Conservation (phyloP, 2,797 vertebrate genomes). For the Loris lydekkerianus region DNA sequence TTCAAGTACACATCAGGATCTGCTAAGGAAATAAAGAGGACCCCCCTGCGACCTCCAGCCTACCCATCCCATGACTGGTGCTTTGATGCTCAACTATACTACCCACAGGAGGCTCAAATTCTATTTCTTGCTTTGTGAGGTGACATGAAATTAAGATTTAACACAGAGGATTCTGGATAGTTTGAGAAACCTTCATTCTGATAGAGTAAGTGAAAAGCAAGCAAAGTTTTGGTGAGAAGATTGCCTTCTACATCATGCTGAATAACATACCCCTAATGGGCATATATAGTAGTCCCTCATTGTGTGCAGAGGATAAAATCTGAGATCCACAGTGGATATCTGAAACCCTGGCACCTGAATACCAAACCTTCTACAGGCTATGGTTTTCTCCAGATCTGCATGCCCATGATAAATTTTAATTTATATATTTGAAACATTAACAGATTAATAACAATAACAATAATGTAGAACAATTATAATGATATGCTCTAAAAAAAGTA, state of each 20-base stretch:
- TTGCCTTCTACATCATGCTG: background rate
- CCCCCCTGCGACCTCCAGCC: background rate
- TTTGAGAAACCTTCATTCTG: background rate
- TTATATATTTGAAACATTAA: background rate
- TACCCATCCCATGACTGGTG: background rate
- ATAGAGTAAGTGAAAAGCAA: background rate
- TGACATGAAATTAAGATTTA: background rate
- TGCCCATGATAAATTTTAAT: background rate
- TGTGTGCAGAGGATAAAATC: background rate
- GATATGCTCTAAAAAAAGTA: background rate
- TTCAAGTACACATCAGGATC: background rate
- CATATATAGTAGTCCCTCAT: background rate
- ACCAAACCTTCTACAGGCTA: background rate
- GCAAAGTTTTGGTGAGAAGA: background rate
- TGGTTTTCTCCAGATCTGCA: background rate
- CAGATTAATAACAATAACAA: background rate
- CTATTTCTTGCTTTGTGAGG: background rate
- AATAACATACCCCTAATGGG: background rate
- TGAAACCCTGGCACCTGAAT: background rate
- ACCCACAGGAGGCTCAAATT: background rate
- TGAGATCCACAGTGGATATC: background rate
- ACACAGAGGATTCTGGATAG: background rate
- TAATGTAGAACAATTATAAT: background rate
- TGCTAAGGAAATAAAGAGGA: background rate
- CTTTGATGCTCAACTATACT: background rate